Percentiles rank a stretch among this genome's conserved stretches.
phyloP scores from a whole-genome alignment of 2,113 vertebrate genomes.

The Psilopsiagon aymara region DNA sequence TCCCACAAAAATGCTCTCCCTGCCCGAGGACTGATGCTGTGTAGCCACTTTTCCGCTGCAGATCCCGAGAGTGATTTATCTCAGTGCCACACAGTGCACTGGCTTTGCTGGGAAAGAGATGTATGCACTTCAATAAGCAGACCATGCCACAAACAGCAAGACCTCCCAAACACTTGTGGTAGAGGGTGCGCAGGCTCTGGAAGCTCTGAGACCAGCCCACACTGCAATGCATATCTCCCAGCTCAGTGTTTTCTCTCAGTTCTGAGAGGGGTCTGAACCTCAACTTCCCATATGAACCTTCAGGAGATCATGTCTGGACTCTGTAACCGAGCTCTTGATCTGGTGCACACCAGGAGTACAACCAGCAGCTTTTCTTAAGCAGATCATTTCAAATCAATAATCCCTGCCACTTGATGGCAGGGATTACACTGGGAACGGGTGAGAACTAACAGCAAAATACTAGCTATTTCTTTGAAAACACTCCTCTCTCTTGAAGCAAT shows the following conservation, averaged over 20 bases:
- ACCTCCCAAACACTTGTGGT: not conserved
- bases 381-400: not conserved
- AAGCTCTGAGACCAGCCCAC: not conserved
- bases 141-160: not conserved
- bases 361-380: not conserved
- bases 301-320: not conserved
- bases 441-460: not conserved
- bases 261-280: not conserved
- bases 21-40: not conserved
- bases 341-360: not conserved
- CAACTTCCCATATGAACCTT: not conserved
- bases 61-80: not conserved
- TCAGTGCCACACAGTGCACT: not conserved
- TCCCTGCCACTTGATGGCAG: accelerated
- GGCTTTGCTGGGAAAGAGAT: not conserved
- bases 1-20: not conserved
- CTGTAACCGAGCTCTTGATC: not conserved
- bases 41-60: not conserved
- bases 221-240: not conserved
- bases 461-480: not conserved
- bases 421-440: not conserved
- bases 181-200: not conserved
- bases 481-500: not conserved
- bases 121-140: not conserved
- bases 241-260: accelerated